A percentile compares a stretch with the other conserved stretches of the same genome.
Conservation (phyloP, 2,113 vertebrate genomes). For the Candoia aspera region DNA sequence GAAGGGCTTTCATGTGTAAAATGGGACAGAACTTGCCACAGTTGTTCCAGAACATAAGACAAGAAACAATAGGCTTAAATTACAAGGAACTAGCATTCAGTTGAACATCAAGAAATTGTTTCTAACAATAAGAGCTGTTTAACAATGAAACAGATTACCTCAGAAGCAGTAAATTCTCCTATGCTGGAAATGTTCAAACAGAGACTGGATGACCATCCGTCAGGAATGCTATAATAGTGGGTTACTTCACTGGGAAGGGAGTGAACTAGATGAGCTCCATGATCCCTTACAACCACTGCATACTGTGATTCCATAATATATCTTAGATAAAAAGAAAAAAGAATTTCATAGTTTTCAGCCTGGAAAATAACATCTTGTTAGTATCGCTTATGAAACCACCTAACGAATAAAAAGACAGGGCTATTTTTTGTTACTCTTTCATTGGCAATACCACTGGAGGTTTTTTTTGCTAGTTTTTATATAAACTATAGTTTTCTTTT, state of each 20-base stretch:
- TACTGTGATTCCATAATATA: not conserved
- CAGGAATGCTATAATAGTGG: not conserved
- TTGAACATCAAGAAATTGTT: not conserved
- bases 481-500: constrained; percentile 38
- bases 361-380: not conserved
- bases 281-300: not conserved
- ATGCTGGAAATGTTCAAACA: not conserved
- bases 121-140: not conserved
- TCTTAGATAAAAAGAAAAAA: not conserved
- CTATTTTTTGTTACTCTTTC: constrained; percentile 24
- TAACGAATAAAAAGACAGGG: constrained; percentile 33
- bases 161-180: not conserved
- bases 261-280: not conserved
- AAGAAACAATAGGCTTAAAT: not conserved
- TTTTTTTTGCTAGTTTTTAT: constrained; percentile 32
- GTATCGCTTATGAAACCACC: constrained; percentile 26
- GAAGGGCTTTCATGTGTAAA: not conserved
- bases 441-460: constrained; percentile 10
- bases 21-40: not conserved
- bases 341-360: not conserved
- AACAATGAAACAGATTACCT: not conserved
- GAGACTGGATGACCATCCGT: not conserved
- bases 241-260: not conserved
- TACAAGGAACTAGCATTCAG: not conserved
- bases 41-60: not conserved